Evolutionary conservation across 2,113 vertebrate genomes (phyloP), one percentile per base, ranked within the genome.

Genomic region (Syrmaticus mikado): DNA sequence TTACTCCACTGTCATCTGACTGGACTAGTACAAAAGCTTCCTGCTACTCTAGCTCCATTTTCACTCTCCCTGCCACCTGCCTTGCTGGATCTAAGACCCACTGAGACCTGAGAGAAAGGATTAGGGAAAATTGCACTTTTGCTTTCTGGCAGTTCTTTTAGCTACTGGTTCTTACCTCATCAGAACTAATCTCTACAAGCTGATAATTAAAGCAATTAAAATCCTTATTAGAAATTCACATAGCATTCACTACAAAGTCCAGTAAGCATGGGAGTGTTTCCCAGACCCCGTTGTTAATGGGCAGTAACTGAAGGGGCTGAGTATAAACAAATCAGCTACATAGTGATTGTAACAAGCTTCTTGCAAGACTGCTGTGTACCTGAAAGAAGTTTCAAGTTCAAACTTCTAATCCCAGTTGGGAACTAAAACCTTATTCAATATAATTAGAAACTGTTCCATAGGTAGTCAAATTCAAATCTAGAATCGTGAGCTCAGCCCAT

Each of bases 61-160:
- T 40, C 20, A 40, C 41, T 32, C 2, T 21, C 34, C 55, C 65
- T 82, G 41, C 20, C 45, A 72, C 43, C 20, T 43, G 10, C 1
- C 0, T 46, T 82, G 34, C 50, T 82, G 62, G 15, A 25, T 57
- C 21, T 66, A 52, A 43, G 14, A 72, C 32, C 64, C 40, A 43
- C 28, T 8, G 16, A 8, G 30, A 17, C n/a, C 52, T 48, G 18
- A 71, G 62, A 64, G 6, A 71, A 67, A 67, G 5, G 5, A 17
- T 0, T 34, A 1, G 15, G 36, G 3, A 13, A 46, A 82, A 80
- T 0, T 34, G 6, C 28, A 13, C 8, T 62, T 72, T 68, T 79
- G 11, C 36, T 53, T 85, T 43, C 36, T 1, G 10, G 24, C 20
- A 71, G 8, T 9, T 11, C 5, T 64, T 76, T 65, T 40, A 85